Percentiles rank a stretch among this genome's conserved stretches.
phyloP scores from a whole-genome alignment of 2,888 invertebrate genomes.

The Apamea epomidion region DNA sequence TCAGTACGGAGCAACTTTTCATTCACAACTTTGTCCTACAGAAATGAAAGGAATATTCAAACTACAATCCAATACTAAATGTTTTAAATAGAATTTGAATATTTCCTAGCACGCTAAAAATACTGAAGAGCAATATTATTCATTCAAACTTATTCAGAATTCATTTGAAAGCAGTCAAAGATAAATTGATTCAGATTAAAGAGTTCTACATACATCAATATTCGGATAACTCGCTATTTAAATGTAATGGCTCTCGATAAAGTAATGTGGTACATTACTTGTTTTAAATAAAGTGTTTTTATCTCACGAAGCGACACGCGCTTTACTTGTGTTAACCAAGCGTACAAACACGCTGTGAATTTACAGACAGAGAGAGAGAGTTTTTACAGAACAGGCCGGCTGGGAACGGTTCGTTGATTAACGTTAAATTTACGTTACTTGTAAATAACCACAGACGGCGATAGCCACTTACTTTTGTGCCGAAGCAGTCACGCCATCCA shows the following conservation, averaged over 20 bases:
- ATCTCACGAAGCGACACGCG: too few relatives aligned
- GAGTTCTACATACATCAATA: constrained; percentile 9
- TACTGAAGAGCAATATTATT: constrained; percentile 18
- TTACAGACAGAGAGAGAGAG: too few relatives aligned
- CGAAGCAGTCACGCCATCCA: background rate
- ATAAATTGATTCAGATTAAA: constrained; percentile 32
- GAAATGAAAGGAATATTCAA: background rate
- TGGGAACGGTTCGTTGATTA: too few relatives aligned
- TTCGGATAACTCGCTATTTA: constrained; percentile 4
- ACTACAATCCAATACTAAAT: background rate
- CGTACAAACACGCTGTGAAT: too few relatives aligned
- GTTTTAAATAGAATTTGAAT: background rate
- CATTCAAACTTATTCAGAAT: constrained; percentile 16
- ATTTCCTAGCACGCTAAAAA: constrained; percentile 7
- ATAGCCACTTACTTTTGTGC: background rate
- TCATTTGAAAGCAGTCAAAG: constrained; percentile 20
- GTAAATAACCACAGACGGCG: too few relatives aligned
- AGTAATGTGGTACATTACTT: constrained; percentile 25
- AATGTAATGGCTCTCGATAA: constrained; percentile 34
- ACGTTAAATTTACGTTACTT: too few relatives aligned
- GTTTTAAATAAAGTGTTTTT: background rate
- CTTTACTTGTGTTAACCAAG: too few relatives aligned
- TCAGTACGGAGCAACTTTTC: background rate
- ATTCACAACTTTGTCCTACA: background rate
- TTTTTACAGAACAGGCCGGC: too few relatives aligned